These are phyloP conservation scores for Atherinomorus stipes DNA, from an alignment of 2,113 vertebrate species.

Conservation along the genomic window DNA sequence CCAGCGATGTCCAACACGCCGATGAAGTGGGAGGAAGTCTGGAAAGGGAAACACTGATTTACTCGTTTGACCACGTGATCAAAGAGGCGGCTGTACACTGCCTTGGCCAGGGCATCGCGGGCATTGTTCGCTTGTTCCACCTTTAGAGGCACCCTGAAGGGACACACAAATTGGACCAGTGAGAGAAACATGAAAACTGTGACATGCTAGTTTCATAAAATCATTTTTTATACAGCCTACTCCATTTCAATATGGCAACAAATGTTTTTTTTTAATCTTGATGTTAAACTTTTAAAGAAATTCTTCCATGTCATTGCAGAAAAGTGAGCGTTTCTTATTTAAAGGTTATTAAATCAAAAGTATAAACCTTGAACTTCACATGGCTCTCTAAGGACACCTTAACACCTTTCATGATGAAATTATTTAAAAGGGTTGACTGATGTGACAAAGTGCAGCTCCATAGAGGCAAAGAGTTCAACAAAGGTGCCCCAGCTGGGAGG, in stretches of 20 bases:
- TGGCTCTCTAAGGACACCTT: constrained; percentile 32
- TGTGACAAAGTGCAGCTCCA: constrained; percentile 57
- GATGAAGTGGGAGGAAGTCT: constrained; percentile 93
- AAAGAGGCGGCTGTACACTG: constrained; percentile 95
- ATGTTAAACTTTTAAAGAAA: not conserved
- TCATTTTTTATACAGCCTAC: constrained; percentile 21
- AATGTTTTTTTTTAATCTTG: not conserved
- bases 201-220: constrained; percentile 36
- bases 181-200: constrained; percentile 57
- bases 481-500: constrained; percentile 30
- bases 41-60: constrained; percentile 97
- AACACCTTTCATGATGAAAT: constrained; percentile 47
- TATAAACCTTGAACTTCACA: constrained; percentile 46
- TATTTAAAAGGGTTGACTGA: constrained; percentile 59
- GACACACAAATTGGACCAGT: constrained; percentile 61
- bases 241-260: constrained; percentile 27
- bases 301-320: not conserved
- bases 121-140: constrained; percentile 98
- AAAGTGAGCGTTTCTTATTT: constrained; percentile 14
- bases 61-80: constrained; percentile 97
- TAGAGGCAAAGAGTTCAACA: constrained; percentile 54
- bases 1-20: constrained; percentile 98
- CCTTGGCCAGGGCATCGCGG: constrained; percentile 96
- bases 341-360: constrained; percentile 45
- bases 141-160: constrained; percentile 93